Conservation (phyloP, 2,797 vertebrate species). For the Labeo calbasu region DNA sequence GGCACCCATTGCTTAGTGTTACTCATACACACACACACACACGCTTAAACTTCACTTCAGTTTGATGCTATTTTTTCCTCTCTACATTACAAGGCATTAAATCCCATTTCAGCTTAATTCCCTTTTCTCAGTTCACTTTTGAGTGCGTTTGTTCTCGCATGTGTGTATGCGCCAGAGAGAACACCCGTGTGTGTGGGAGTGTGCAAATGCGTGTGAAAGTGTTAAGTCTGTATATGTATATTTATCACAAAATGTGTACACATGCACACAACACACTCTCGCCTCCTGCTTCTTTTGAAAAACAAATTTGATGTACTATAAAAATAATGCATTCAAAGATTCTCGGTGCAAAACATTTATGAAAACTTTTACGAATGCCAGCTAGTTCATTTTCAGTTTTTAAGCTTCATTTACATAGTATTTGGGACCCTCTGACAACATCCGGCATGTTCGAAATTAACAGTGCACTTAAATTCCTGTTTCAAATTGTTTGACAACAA, state of each 20-base stretch:
- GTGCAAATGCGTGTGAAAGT: conserved; percentile 37
- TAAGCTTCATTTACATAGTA: not conserved
- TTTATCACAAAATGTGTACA: conserved; percentile 34
- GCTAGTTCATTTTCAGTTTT: not conserved
- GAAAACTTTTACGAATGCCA: not conserved
- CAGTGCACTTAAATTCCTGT: not conserved
- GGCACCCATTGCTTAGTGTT: conserved; percentile 34
- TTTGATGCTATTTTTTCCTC: conserved; percentile 60
- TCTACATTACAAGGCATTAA: conserved; percentile 77
- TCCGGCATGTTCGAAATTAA: not conserved
- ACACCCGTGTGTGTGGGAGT: conserved; percentile 48
- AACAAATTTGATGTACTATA: conserved; percentile 9
- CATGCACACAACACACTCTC: conserved; percentile 14
- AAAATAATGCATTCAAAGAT: not conserved
- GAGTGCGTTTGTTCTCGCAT: not conserved
- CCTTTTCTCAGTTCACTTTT: conserved; percentile 59
- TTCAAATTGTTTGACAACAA: not conserved
- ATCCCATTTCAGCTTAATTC: conserved; percentile 69
- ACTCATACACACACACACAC: conserved; percentile 21
- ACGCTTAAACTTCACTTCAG: conserved; percentile 61
- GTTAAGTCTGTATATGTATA: conserved; percentile 44
- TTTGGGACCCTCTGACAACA: conserved; percentile 1
- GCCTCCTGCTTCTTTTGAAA: conserved; percentile 27
- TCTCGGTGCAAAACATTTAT: not conserved
- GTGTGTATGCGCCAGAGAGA: conserved; percentile 34